Base-by-base conservation (phyloP, 1,140 invertebrate species). In the Campodea augens region DNA sequence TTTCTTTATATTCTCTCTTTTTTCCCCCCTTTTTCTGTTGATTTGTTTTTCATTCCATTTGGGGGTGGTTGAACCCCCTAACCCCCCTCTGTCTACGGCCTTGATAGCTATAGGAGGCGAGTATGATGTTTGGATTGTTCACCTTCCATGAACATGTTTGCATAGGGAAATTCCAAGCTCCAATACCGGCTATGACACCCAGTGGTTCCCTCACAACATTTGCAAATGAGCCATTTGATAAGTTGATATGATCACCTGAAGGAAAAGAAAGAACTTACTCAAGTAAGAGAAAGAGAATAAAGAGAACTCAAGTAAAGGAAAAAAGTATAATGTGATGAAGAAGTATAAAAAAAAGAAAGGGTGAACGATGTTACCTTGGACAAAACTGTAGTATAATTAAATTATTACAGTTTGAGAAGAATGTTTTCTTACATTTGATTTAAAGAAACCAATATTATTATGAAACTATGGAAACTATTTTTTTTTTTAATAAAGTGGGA, bases 101-200 rank as follows among this genome's bases (percentile, higher is more conserved):
- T n/a, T n/a, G n/a, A n/a, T n/a, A n/a, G n/a, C n/a, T n/a, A n/a
- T n/a, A n/a, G 36, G 20, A 37, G 36, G 15, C 15, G 36, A 3
- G n/a, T 37, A 3, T 10, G n/a, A 37, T 18, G 20, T 2, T 25
- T 36, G 38, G 25, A 5, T 43, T 15, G 25, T 10, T 13, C 45
- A 57, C 60, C 48, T 66, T 66, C 63, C 64, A 72, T 4, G 63
- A 48, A 7, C 63, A 65, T 53, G 69, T 71, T 49, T 72, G 70
- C 44, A 73, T 63, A 12, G 71, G 71, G 49, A 70, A 73, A 52
- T 73, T 73, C 70, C 70, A 73, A 1, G 71, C 71, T 4, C 71
- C 71, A 49, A 70, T 63, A 12, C 59, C 68, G 18, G 59, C 70
- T 22, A 69, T 61, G 2, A 73, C 68, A 4, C 71, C 71, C 4